A percentile compares a stretch with the other conserved stretches of the same genome.
These are phyloP conservation scores for Nephrotoma flavescens DNA, from an alignment of 2,888 invertebrate genomes.

Conservation along the genomic window DNA sequence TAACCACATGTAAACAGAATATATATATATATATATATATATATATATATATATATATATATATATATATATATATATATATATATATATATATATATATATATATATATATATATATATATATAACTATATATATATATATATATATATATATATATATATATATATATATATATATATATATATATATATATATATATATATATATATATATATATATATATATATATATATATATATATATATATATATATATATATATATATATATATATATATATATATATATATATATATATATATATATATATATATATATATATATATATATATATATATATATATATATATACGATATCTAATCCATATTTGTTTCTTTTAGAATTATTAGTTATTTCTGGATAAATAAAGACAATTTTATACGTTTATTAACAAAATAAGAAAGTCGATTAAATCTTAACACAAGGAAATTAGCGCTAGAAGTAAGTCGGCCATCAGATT, in stretches of 20 bases:
- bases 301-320: not conserved
- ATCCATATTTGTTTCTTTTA: no score
- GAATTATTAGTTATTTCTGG: no score
- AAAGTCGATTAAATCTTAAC: no score
- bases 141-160: no score
- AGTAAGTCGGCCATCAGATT: no score
- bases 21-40: not conserved
- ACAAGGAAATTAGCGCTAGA: no score
- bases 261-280: not conserved
- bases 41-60: not conserved
- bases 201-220: not conserved
- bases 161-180: no score
- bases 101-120: not conserved
- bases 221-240: not conserved
- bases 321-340: not conserved
- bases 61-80: not conserved
- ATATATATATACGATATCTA: not conserved
- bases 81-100: not conserved
- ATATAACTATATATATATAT: no score
- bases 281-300: not conserved
- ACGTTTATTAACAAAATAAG: no score
- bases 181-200: no score
- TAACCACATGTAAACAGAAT: no score
- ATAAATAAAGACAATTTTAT: no score
- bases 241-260: not conserved